Conservation (phyloP, 2,888 invertebrate genomes). For the Lymantria dispar region DNA sequence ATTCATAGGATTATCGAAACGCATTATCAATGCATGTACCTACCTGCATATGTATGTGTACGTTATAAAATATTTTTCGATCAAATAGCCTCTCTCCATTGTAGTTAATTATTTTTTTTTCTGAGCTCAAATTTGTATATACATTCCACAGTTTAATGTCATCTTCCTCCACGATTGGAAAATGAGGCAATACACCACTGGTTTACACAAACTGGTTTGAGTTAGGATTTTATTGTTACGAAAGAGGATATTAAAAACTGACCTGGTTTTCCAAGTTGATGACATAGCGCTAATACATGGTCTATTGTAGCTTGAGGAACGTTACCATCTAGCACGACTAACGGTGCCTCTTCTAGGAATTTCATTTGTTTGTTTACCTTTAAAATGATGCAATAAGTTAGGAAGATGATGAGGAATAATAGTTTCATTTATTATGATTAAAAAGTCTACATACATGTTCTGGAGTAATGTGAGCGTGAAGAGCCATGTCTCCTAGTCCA, state of each 20-base stretch:
- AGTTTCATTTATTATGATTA: not conserved
- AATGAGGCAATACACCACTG: not conserved
- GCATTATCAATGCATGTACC: no score
- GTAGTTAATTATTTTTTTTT: no score
- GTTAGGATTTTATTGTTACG: not conserved
- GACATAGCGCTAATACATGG: constrained; percentile 83
- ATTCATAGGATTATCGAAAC: no score
- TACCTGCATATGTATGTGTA: no score
- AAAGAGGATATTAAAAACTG: constrained; percentile 37
- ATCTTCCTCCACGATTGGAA: no score
- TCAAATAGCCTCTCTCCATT: no score
- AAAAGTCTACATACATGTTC: constrained; percentile 77
- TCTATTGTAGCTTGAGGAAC: constrained; percentile 86
- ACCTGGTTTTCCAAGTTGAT: constrained; percentile 86
- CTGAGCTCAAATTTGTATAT: no score
- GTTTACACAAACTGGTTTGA: not conserved
- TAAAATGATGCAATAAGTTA: constrained; percentile 19
- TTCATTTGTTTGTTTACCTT: constrained; percentile 84
- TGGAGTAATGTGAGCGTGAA: constrained; percentile 87
- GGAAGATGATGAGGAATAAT: not conserved
- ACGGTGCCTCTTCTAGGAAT: constrained; percentile 83
- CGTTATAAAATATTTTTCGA: no score
- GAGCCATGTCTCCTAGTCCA: constrained; percentile 92
- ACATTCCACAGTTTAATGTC: no score
- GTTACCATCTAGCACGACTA: constrained; percentile 94